A percentile compares a stretch with the other conserved stretches of the same genome.
These are phyloP conservation scores for Drosophila eohydei DNA, from an alignment of 2,888 invertebrate species.

Conservation along the genomic window DNA sequence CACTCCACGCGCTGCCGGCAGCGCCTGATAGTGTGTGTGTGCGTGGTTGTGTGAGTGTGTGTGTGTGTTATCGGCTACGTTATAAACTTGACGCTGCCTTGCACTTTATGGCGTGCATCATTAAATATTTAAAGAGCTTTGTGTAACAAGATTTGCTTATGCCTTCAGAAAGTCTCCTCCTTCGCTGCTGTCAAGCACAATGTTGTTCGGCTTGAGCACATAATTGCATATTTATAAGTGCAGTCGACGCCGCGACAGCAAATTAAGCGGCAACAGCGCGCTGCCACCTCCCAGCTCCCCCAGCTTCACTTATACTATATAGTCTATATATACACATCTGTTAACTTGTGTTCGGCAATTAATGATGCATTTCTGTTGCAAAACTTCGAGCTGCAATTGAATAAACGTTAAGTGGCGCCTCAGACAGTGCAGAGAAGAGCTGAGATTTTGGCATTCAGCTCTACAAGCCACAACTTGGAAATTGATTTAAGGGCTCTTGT, in stretches of 20 bases:
- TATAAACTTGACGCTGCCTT: constrained; percentile 65
- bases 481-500: constrained; percentile 60
- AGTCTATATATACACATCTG: neutral
- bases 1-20: constrained; percentile 41
- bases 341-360: constrained; percentile 59
- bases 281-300: neutral
- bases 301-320: neutral
- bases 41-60: constrained; percentile 3
- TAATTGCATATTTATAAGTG: constrained; percentile 78
- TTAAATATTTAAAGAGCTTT: constrained; percentile 78
- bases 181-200: constrained; percentile 45
- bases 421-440: constrained; percentile 7
- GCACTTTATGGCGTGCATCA: constrained; percentile 68
- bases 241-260: constrained; percentile 57
- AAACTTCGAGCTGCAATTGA: constrained; percentile 50
- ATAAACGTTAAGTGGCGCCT: constrained; percentile 32
- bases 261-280: constrained; percentile 55
- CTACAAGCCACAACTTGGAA: constrained; percentile 47
- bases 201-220: constrained; percentile 65
- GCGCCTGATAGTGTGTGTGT: neutral
- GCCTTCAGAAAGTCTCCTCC: constrained; percentile 42
- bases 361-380: constrained; percentile 53
- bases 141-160: constrained; percentile 74
- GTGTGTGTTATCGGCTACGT: constrained; percentile 51
- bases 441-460: constrained; percentile 23